These are phyloP conservation scores for Metaphire vulgaris DNA, from an alignment of 1,140 invertebrate genomes.

Conservation along the genomic window DNA sequence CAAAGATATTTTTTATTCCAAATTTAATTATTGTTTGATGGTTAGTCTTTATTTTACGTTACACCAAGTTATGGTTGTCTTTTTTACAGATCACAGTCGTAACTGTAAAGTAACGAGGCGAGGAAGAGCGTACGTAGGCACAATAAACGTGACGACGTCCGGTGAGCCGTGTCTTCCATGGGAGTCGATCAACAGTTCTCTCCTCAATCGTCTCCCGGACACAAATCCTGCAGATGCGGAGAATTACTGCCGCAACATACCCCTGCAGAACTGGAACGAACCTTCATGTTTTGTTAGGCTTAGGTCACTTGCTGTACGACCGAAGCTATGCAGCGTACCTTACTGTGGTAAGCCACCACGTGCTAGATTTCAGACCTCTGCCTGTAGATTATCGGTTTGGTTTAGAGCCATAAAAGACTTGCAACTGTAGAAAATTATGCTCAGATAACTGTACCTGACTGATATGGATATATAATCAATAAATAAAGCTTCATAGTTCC, in stretches of 20 bases:
- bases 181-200: conserved; percentile 9
- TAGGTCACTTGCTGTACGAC: not conserved
- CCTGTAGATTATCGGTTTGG: too few species aligned
- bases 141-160: not conserved
- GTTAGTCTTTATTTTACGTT: too few species aligned
- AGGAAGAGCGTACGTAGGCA: conserved; percentile 6
- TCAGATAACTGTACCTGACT: too few species aligned
- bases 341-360: conserved; percentile 8
- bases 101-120: conserved; percentile 10
- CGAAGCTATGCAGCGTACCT: not conserved
- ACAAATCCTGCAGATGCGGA: not conserved
- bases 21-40: too few species aligned
- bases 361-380: too few species aligned
- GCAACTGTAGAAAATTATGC: too few species aligned
- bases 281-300: conserved; percentile 7
- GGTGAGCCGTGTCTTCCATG: conserved; percentile 9
- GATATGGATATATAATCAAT: too few species aligned
- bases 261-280: conserved; percentile 16
- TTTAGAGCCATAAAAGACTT: too few species aligned
- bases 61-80: too few species aligned
- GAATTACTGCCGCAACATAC: conserved; percentile 19
- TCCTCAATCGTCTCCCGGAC: conserved; percentile 10
- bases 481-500: too few species aligned
- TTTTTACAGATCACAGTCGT: too few species aligned
- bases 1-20: too few species aligned